These are phyloP conservation scores for Tenthredo mesomela DNA, from an alignment of 2,888 invertebrate species.

Conservation along the genomic window DNA sequence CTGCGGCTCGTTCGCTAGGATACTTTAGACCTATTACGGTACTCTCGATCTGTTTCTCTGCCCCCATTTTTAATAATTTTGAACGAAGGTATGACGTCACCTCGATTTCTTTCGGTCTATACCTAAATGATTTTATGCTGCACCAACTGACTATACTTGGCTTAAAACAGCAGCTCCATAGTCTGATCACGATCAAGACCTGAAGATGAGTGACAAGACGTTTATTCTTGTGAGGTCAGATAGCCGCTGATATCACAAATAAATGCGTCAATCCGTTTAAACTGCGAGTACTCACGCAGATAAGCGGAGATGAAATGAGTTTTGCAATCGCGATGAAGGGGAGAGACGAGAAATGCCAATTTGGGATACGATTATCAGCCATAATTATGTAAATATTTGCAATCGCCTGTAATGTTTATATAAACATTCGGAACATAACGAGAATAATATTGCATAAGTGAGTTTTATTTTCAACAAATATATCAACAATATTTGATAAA, in stretches of 20 bases:
- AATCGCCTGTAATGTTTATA: neutral
- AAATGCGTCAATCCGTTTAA: neutral
- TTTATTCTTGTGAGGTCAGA: neutral
- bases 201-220: neutral
- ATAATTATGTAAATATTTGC: neutral
- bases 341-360: neutral
- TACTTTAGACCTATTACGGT: constrained; percentile 80
- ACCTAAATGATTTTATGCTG: neutral
- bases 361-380: neutral
- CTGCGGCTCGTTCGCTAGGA: constrained; percentile 79
- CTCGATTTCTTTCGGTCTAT: neutral
- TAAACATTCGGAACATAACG: neutral
- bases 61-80: constrained; percentile 52
- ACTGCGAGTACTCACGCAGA: neutral
- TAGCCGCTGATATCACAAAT: neutral
- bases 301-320: neutral
- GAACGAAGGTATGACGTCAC: no score
- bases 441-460: no score
- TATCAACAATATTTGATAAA: neutral
- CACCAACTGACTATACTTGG: neutral
- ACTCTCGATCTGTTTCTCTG: constrained; percentile 69
- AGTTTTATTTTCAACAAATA: neutral
- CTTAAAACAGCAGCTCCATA: neutral
- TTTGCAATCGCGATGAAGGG: neutral
- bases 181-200: neutral